Percentiles rank a stretch among this genome's conserved stretches.
phyloP scores from a whole-genome alignment of 2,888 invertebrate species.

The Entomobrya proxima region DNA sequence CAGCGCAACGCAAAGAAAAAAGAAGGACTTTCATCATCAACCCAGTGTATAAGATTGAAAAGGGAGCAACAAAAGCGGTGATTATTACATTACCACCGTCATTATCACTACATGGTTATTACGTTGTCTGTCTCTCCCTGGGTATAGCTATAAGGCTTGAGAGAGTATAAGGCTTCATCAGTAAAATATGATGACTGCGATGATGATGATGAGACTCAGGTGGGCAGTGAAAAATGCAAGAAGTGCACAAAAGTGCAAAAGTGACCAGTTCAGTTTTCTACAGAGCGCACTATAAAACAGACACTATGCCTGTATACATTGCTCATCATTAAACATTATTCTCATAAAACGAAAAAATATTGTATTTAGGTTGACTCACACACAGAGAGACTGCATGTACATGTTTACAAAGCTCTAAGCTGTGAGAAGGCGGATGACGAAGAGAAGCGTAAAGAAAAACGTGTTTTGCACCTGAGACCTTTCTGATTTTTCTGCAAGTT shows the following conservation, averaged over 20 bases:
- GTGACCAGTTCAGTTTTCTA: slow-evolving; percentile 41
- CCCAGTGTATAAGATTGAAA: neutral
- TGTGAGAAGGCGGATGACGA: slow-evolving; percentile 11
- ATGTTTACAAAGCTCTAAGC: neutral
- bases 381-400: neutral
- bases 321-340: too few species aligned
- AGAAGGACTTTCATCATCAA: too few species aligned
- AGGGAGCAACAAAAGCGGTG: slow-evolving; percentile 2
- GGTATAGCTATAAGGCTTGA: neutral
- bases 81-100: slow-evolving; percentile 14
- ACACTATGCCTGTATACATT: too few species aligned
- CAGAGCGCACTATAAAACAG: too few species aligned
- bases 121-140: neutral
- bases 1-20: too few species aligned
- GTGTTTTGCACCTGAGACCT: slow-evolving; percentile 64
- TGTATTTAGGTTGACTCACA: slow-evolving; percentile 59
- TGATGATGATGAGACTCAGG: slow-evolving; percentile 16
- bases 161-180: neutral
- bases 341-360: neutral
- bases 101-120: neutral
- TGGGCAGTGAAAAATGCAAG: slow-evolving; percentile 22
- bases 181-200: neutral
- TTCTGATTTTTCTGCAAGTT: neutral
- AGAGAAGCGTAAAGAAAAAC: slow-evolving; percentile 37
- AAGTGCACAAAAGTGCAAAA: slow-evolving; percentile 17